These are phyloP conservation scores for Diabrotica undecimpunctata DNA, from an alignment of 1,140 invertebrate species.

Conservation along the genomic window DNA sequence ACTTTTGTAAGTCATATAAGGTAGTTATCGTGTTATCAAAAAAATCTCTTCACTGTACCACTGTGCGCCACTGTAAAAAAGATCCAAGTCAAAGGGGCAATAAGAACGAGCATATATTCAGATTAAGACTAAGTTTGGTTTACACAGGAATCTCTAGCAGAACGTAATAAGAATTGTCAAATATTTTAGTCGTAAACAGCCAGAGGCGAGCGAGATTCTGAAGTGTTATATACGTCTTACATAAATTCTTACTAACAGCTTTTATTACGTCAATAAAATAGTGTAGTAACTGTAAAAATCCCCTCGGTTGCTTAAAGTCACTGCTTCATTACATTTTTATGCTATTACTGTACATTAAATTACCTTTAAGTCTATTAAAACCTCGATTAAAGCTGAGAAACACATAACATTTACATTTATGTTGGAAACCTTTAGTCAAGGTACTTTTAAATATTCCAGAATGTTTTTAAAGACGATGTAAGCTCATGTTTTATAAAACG, in stretches of 20 bases:
- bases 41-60: too few species aligned
- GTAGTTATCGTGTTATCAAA: too few species aligned
- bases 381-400: neutral
- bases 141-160: slow-evolving; percentile 33
- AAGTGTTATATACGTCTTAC: slow-evolving; percentile 37
- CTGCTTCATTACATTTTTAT: slow-evolving; percentile 24
- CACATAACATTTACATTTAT: too few species aligned
- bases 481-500: too few species aligned
- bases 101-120: slow-evolving; percentile 45
- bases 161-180: slow-evolving; percentile 45
- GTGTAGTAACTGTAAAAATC: slow-evolving; percentile 32
- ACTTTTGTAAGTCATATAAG: too few species aligned
- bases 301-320: slow-evolving; percentile 27
- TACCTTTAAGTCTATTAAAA: slow-evolving; percentile 7
- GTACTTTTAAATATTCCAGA: too few species aligned
- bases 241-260: slow-evolving; percentile 42
- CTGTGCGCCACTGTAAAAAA: too few species aligned
- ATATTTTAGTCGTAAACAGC: slow-evolving; percentile 44
- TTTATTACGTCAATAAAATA: slow-evolving; percentile 41
- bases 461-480: too few species aligned
- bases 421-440: too few species aligned
- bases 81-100: slow-evolving; percentile 30
- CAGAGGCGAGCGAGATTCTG: slow-evolving; percentile 33
- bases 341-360: slow-evolving; percentile 8
- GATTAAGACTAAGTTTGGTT: slow-evolving; percentile 41